Evolutionary conservation across 2,113 vertebrate species (phyloP), one percentile per base, ranked within the genome.

Genomic region (Megaleporinus macrocephalus): DNA sequence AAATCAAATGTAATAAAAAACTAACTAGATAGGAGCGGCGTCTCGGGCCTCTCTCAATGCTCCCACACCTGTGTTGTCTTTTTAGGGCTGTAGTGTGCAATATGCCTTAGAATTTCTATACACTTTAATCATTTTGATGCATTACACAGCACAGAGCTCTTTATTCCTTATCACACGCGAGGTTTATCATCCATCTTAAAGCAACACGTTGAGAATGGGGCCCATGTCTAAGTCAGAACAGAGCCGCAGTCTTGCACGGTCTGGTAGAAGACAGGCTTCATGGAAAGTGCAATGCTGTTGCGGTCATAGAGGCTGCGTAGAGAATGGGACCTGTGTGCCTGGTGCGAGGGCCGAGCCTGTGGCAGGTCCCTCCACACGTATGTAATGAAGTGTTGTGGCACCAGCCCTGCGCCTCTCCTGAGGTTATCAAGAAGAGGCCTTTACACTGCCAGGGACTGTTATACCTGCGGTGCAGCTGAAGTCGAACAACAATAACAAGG

Each of bases 401-500:
- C 20, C 61, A 78, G 57, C 80, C 63, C 33, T 57, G 69, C 72
- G 24, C 68, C 24, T 72, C 47, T 29, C 72, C 27, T 3, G 70
- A 73, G 65, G 72, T 76, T 82, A 83, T 85, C 77, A 66, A 66
- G 61, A 22, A 36, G 16, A 62, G 29, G 76, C 33, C 36, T 57
- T 69, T 61, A 62, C 24, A 74, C 75, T 47, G 76, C 77, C 59
- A 51, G 79, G 66, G 59, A 69, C 83, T 76, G 83, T 79, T 82
- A 73, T 33, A 62, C 68, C 51, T 68, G 61, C 65, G 29, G 29
- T 47, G 51, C 72, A 36, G 74, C 85, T 29, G 11, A 84, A 89
- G 83, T 68, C 71, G 84, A 91, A 90, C 85, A 88, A 78, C 78
- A 88, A 83, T 83, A 86, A 88, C 89, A 85, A 82, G 66, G 78